phyloP scores from a whole-genome alignment of 1,140 invertebrate genomes.

The Formica exsecta region DNA sequence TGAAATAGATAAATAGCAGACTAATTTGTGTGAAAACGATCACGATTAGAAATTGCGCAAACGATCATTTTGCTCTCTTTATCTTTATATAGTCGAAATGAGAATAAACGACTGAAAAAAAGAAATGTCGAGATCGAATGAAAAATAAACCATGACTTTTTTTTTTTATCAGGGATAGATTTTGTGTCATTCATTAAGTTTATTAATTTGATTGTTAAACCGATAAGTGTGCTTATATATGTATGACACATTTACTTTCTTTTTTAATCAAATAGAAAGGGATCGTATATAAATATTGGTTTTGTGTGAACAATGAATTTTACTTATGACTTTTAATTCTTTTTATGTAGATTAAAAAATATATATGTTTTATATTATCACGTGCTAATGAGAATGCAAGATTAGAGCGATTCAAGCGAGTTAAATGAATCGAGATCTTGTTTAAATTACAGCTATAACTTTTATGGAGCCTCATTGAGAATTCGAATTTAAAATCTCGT shows the following conservation, averaged over 20 bases:
- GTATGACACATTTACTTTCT: neutral
- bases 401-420: neutral
- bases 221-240: neutral
- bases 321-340: neutral
- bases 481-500: neutral
- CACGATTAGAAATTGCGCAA: neutral
- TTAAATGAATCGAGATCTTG: neutral
- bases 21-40: neutral
- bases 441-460: neutral
- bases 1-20: neutral
- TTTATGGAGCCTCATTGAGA: constrained; percentile 17
- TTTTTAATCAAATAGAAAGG: neutral
- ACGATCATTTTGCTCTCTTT: neutral
- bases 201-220: neutral
- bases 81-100: too few species aligned
- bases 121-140: too few species aligned
- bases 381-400: neutral
- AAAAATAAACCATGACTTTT: neutral
- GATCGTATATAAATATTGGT: neutral
- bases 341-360: neutral
- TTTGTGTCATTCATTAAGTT: neutral
- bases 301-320: neutral
- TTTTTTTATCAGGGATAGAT: neutral
- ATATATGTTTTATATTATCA: neutral
- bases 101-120: too few species aligned